Percentiles rank a stretch among this genome's conserved stretches.
Conservation (phyloP, 1,140 invertebrate genomes). For the Belonocnema kinseyi region DNA sequence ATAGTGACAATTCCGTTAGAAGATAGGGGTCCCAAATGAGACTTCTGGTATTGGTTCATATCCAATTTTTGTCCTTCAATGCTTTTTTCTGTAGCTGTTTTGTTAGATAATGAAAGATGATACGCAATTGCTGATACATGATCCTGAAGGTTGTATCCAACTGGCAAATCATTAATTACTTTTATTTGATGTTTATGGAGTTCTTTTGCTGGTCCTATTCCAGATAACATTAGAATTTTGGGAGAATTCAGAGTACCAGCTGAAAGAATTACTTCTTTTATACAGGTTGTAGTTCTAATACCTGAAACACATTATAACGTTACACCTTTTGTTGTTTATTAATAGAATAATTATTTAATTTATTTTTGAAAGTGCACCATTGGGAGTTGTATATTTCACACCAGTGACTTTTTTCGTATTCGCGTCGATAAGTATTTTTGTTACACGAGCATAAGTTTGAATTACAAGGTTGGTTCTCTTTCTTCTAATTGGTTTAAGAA, state of each 20-base stretch:
- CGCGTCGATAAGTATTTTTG: slow-evolving; percentile 83
- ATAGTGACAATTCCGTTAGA: slow-evolving; percentile 39
- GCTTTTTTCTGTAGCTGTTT: slow-evolving; percentile 71
- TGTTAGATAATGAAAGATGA: slow-evolving; percentile 72
- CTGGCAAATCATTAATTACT: slow-evolving; percentile 72
- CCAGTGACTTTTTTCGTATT: slow-evolving; percentile 81
- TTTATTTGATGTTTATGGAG: slow-evolving; percentile 59
- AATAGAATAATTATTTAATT: too few relatives aligned
- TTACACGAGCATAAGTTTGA: slow-evolving; percentile 81
- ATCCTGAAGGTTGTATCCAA: slow-evolving; percentile 84
- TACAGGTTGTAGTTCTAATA: slow-evolving; percentile 51
- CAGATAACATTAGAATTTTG: slow-evolving; percentile 75
- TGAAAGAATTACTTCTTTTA: slow-evolving; percentile 65
- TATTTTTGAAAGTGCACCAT: slow-evolving; percentile 52
- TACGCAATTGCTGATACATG: slow-evolving; percentile 78
- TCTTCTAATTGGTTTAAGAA: slow-evolving; percentile 81
- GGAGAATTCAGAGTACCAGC: slow-evolving; percentile 68
- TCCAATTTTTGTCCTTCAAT: slow-evolving; percentile 71
- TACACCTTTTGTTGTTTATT: too few relatives aligned
- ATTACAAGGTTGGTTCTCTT: slow-evolving; percentile 84
- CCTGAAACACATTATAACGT: too few relatives aligned
- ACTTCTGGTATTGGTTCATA: slow-evolving; percentile 48
- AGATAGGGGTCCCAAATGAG: slow-evolving; percentile 47
- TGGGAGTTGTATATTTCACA: slow-evolving; percentile 77
- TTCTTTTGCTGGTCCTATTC: slow-evolving; percentile 73